A percentile compares a stretch with the other conserved stretches of the same genome.
Evolutionary conservation across 2,797 vertebrate species (phyloP).

Genomic region (Diplodus puntazzo): DNA sequence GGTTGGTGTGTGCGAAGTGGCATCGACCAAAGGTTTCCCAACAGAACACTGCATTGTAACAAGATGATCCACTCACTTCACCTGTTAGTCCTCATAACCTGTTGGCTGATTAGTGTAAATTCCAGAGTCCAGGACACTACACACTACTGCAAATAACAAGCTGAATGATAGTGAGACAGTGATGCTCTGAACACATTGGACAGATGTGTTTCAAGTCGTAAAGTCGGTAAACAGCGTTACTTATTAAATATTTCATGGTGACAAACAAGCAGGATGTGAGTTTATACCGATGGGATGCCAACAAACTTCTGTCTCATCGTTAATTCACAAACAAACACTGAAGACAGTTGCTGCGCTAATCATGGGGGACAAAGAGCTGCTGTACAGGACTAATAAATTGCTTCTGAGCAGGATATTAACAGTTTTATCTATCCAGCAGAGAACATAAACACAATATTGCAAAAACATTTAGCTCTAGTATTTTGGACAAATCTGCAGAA

Average conservation of each 20-base stretch:
- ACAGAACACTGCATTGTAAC: too few relatives aligned
- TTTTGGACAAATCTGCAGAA: background rate
- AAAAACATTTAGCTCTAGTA: constrained; percentile 9
- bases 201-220: background rate
- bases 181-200: background rate
- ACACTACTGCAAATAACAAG: background rate
- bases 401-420: constrained; percentile 45
- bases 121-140: too few relatives aligned
- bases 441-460: constrained; percentile 19
- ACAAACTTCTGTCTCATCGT: constrained; percentile 42
- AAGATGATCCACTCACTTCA: too few relatives aligned
- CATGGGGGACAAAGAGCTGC: constrained; percentile 26
- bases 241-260: constrained; percentile 34
- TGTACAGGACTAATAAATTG: constrained; percentile 45
- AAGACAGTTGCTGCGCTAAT: constrained; percentile 41
- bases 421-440: constrained; percentile 29
- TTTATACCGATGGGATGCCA: constrained; percentile 47
- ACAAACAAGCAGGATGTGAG: constrained; percentile 45
- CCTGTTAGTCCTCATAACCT: too few relatives aligned
- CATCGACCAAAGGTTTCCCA: too few relatives aligned
- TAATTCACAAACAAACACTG: constrained; percentile 26
- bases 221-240: background rate
- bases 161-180: background rate
- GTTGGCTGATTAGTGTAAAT: too few relatives aligned
- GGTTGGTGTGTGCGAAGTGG: too few relatives aligned